phyloP scores from a whole-genome alignment of 1,140 invertebrate species.

The Brachionus rubens region DNA sequence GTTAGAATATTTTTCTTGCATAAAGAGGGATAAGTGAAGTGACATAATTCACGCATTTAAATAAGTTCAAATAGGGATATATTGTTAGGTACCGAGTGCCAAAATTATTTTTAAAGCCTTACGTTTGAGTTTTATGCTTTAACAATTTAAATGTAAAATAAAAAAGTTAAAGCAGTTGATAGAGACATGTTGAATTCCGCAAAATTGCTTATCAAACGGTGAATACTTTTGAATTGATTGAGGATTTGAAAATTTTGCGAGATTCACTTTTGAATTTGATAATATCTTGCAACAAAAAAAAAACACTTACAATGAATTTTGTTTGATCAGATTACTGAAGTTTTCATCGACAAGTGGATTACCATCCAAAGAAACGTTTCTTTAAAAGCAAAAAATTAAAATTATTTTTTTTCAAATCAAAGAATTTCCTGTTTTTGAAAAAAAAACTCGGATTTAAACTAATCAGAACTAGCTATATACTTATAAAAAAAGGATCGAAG shows the following conservation, averaged over 20 bases:
- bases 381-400: neutral
- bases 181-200: too few species aligned
- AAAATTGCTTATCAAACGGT: too few species aligned
- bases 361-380: slow-evolving; percentile 56
- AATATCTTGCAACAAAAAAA: neutral
- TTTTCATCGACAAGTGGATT: slow-evolving; percentile 51
- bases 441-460: too few species aligned
- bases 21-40: neutral
- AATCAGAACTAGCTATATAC: too few species aligned
- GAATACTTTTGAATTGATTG: too few species aligned
- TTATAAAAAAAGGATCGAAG: too few species aligned
- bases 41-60: neutral
- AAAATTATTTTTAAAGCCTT: slow-evolving; percentile 51
- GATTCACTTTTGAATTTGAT: neutral
- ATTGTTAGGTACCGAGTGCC: slow-evolving; percentile 53
- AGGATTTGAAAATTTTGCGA: too few species aligned
- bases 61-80: too few species aligned
- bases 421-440: too few species aligned
- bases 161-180: too few species aligned
- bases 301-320: slow-evolving; percentile 15
- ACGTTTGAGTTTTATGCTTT: too few species aligned
- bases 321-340: neutral
- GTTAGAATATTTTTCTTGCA: neutral
- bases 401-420: neutral
- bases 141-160: too few species aligned